Evolutionary conservation across 2,113 vertebrate genomes (phyloP).

Genomic region (Ondatra zibethicus): DNA sequence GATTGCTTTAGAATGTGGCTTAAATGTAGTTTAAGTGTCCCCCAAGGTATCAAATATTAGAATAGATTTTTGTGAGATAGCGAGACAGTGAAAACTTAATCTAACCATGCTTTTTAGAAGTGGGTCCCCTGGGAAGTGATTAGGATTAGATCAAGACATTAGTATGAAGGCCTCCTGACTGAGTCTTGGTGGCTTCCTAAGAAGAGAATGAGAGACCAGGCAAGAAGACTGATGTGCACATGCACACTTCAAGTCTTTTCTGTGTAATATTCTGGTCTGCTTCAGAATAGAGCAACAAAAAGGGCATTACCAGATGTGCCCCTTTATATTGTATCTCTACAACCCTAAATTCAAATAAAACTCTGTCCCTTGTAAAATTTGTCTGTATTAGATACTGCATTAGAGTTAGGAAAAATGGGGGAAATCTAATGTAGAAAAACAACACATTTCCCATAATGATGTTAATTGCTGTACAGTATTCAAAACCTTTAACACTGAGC

Average conservation of each 20-base stretch:
- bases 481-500: slow-evolving; percentile 3
- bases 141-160: neutral
- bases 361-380: neutral
- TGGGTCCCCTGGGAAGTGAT: neutral
- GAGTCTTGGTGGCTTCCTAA: neutral
- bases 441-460: slow-evolving; percentile 36
- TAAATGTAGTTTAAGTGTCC: neutral
- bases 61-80: neutral
- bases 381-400: neutral
- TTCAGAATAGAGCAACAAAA: neutral
- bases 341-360: neutral
- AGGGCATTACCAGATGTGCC: rapidly evolving
- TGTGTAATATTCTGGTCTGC: neutral
- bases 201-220: neutral
- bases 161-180: neutral
- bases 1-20: neutral
- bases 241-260: neutral
- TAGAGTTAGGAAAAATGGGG: neutral
- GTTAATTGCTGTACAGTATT: slow-evolving; percentile 58
- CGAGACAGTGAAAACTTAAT: neutral
- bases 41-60: neutral
- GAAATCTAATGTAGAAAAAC: slow-evolving; percentile 58
- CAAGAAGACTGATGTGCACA: neutral
- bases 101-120: neutral
- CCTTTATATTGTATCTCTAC: neutral